Conservation (phyloP, 2,113 vertebrate species). For the Oncorhynchus tshawytscha region DNA sequence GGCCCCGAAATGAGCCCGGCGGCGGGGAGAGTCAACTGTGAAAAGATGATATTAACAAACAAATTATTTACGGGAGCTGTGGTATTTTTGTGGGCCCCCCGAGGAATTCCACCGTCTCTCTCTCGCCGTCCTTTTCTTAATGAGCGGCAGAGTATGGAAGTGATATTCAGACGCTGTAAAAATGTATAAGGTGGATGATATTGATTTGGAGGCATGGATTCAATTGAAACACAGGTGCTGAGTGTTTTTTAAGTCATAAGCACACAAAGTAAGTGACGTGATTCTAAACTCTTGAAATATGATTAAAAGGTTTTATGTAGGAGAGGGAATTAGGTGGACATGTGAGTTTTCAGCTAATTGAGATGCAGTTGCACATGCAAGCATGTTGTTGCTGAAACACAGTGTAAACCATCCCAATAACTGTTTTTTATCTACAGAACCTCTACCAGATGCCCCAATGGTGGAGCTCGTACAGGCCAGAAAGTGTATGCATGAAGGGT, state of each 20-base stretch:
- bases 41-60: conserved; percentile 75
- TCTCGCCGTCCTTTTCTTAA: conserved; percentile 2
- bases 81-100: conserved; percentile 38
- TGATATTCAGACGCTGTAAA: conserved; percentile 4
- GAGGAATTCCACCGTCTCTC: conserved; percentile 25
- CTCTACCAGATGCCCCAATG: conserved; percentile 37
- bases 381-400: conserved; percentile 33
- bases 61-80: conserved; percentile 35
- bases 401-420: conserved; percentile 37
- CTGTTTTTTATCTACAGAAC: conserved; percentile 6
- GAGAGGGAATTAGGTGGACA: conserved; percentile 4
- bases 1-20: conserved; percentile 69
- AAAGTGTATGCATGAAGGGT: not conserved
- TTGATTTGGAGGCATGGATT: conserved; percentile 14
- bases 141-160: conserved; percentile 33
- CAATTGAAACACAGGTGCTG: conserved; percentile 7
- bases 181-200: not conserved
- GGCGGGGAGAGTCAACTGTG: conserved; percentile 65
- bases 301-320: not conserved
- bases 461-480: conserved; percentile 50
- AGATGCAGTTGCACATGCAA: conserved; percentile 32
- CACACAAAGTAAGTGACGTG: not conserved
- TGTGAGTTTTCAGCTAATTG: conserved; percentile 28
- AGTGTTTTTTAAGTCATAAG: not conserved
- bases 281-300: not conserved